These are phyloP conservation scores for Oligia latruncula DNA, from an alignment of 2,888 invertebrate species.

Conservation along the genomic window DNA sequence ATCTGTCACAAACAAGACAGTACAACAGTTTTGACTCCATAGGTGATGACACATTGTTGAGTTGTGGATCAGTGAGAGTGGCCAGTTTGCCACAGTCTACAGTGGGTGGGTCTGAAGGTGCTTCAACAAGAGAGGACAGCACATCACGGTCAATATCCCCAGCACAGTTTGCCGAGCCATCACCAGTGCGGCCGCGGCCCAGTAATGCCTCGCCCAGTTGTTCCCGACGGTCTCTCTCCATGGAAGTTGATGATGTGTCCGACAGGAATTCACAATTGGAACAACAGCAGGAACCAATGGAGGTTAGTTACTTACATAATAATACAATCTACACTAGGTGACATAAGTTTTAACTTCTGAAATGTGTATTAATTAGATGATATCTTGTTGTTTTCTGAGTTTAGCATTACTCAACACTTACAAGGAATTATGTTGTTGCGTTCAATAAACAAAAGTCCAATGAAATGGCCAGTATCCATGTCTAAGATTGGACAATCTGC, in stretches of 20 bases:
- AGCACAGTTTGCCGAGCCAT: conserved; percentile 86
- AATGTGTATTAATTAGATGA: conserved; percentile 10
- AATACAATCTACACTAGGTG: conserved; percentile 35
- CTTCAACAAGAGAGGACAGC: conserved; percentile 83
- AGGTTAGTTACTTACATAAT: conserved; percentile 75
- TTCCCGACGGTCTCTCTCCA: conserved; percentile 85
- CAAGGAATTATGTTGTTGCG: background rate
- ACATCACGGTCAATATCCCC: conserved; percentile 87
- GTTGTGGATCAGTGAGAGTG: conserved; percentile 86
- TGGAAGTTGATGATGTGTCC: conserved; percentile 88
- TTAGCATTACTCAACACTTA: conserved; percentile 8
- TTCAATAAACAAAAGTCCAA: background rate
- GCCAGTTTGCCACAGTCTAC: conserved; percentile 82
- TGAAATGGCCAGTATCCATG: background rate
- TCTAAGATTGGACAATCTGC: background rate
- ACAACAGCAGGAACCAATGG: conserved; percentile 85
- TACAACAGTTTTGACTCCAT: conserved; percentile 88
- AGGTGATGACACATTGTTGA: conserved; percentile 86
- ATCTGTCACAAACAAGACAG: conserved; percentile 87
- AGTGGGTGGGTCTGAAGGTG: conserved; percentile 81
- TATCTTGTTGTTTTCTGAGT: conserved; percentile 7
- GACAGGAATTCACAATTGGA: conserved; percentile 86
- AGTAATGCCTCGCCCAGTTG: conserved; percentile 86
- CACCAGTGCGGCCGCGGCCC: conserved; percentile 82
- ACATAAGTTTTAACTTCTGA: conserved; percentile 28